These are phyloP conservation scores for Scomber japonicus DNA, from an alignment of 2,113 vertebrate species.

Conservation along the genomic window DNA sequence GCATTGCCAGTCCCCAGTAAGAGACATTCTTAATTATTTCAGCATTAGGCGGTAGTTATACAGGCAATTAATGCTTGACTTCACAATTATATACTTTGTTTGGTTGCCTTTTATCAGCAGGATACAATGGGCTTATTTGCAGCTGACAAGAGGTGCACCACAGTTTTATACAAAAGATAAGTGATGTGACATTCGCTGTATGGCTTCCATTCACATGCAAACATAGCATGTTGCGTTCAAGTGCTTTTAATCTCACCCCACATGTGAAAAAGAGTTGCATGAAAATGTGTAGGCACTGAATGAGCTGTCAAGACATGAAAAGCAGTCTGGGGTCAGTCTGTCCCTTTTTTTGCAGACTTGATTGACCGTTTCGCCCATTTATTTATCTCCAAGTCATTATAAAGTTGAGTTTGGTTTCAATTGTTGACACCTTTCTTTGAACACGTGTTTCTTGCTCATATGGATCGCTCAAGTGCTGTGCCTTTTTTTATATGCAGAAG, in stretches of 20 bases:
- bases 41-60: constrained; percentile 79
- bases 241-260: constrained; percentile 63
- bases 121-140: constrained; percentile 75
- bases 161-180: constrained; percentile 76
- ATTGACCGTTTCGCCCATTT: constrained; percentile 11
- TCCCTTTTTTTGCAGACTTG: constrained; percentile 52
- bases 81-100: constrained; percentile 83
- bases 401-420: constrained; percentile 49
- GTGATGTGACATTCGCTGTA: constrained; percentile 67
- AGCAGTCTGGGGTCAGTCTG: constrained; percentile 55
- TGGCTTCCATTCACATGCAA: constrained; percentile 72
- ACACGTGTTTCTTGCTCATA: constrained; percentile 50
- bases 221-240: constrained; percentile 64
- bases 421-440: constrained; percentile 63
- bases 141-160: constrained; percentile 64
- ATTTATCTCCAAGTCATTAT: constrained; percentile 50
- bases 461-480: constrained; percentile 25
- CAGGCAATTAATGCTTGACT: constrained; percentile 83
- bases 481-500: constrained; percentile 65
- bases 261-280: constrained; percentile 48
- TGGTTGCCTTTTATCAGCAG: constrained; percentile 82
- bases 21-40: constrained; percentile 84
- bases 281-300: constrained; percentile 39
- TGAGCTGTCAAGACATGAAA: constrained; percentile 60
- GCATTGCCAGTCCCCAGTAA: constrained; percentile 78